Base-by-base conservation (phyloP, 2,888 invertebrate genomes). In the Xylocampa areola region DNA sequence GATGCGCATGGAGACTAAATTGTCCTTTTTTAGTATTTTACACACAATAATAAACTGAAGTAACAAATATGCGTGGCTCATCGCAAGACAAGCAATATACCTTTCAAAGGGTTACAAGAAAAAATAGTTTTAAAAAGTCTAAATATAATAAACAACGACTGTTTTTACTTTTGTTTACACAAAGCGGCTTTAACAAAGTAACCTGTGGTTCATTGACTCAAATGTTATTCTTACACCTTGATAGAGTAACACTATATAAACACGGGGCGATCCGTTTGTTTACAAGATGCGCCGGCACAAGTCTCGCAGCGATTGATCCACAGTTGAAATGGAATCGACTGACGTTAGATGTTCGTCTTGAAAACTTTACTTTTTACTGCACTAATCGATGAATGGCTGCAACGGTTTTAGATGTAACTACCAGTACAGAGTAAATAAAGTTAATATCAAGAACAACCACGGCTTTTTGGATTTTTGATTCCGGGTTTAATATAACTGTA, bases 191-290 rank as follows among this genome's bases (percentile, higher is more conserved):
- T 74, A 71, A 82, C 90, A 91, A 90, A 91, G 89, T 80, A 81
- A 83, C 82, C 77, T 85, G 86, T 73, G 88, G 92, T 91, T 91
- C 90, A 88, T 80, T 85, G 90, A 88, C 91, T 90, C 76, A 65
- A 43, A 65, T 88, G 91, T 91, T 91, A 90, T 89, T 89, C 78
- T 89, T 85, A 75, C 86, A 89, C 90, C 89, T 88, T 87, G 84
- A 88, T 89, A 84, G 81, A 83, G 80, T 82, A 63, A 60, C 59
- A 52, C 60, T 72, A 59, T 65, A 59, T 80, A 84, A 82, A 80
- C 80, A 80, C 44, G 66, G 77, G 75, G 68, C 61, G 73, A 64
- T 79, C 47, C 45, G 60, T 66, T 47, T 81, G 76, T 84, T 82
- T 79, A 79, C 67, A 27, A 40, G 63, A 76, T 77, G 77, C 66